phyloP scores from a whole-genome alignment of 2,888 invertebrate genomes.

The Isotomurus palustris region DNA sequence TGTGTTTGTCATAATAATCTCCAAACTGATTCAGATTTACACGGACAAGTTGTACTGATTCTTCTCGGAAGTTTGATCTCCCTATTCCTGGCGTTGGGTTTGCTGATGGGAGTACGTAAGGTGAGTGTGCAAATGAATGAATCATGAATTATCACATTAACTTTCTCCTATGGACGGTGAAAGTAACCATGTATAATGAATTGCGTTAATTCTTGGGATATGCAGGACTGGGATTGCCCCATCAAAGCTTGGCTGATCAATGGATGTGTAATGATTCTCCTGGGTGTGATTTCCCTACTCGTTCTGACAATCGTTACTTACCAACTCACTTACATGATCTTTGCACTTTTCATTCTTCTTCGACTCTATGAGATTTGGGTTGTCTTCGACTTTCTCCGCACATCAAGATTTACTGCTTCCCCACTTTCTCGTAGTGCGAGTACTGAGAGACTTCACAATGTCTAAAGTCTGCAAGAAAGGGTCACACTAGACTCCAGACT shows the following conservation, averaged over 20 bases:
- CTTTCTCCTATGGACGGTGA: too few species aligned
- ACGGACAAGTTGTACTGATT: constrained; percentile 39
- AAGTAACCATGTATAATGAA: background rate
- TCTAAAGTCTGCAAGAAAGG: constrained; percentile 15
- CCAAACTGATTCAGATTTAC: constrained; percentile 34
- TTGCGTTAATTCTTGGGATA: background rate
- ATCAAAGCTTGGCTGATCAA: constrained; percentile 44
- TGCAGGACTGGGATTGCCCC: constrained; percentile 41
- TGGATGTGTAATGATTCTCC: constrained; percentile 38
- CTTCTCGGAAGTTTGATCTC: constrained; percentile 38
- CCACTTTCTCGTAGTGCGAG: constrained; percentile 33
- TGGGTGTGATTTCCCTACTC: constrained; percentile 36
- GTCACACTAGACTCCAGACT: background rate
- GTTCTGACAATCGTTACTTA: constrained; percentile 38
- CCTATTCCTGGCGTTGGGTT: constrained; percentile 35
- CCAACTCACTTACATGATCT: constrained; percentile 29
- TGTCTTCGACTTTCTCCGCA: constrained; percentile 40
- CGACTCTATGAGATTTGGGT: constrained; percentile 44
- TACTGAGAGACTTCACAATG: constrained; percentile 42
- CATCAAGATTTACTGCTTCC: constrained; percentile 34
- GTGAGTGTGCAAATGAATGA: constrained; percentile 15
- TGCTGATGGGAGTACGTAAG: constrained; percentile 41
- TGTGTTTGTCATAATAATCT: too few species aligned
- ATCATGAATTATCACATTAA: background rate
- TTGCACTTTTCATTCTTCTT: constrained; percentile 29